Conservation (phyloP, 1,140 invertebrate species). For the Elymnias hypermnestra region DNA sequence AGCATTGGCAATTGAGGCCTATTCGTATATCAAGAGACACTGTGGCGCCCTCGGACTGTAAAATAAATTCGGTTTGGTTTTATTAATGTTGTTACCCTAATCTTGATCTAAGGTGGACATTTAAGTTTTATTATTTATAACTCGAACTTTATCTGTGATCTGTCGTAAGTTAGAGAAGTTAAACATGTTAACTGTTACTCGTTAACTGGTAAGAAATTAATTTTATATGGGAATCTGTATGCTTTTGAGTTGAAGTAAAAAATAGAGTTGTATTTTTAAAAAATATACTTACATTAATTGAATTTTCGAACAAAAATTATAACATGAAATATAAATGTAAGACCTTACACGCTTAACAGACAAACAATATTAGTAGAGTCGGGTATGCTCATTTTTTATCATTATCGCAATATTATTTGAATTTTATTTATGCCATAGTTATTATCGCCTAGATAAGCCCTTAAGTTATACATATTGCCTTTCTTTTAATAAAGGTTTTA, state of each 20-base stretch:
- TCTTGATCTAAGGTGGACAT: constrained; percentile 58
- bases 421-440: no score
- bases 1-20: constrained; percentile 1
- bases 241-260: not conserved
- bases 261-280: no score
- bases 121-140: constrained; percentile 72
- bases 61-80: constrained; percentile 63
- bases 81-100: constrained; percentile 64
- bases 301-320: no score
- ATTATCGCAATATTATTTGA: no score
- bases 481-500: no score
- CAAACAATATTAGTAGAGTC: no score
- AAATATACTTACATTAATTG: no score
- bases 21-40: constrained; percentile 37
- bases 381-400: no score
- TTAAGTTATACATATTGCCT: no score
- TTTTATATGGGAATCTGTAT: constrained; percentile 10
- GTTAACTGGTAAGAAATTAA: constrained; percentile 20
- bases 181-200: constrained; percentile 36
- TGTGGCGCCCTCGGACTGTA: constrained; percentile 55
- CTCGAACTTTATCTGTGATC: constrained; percentile 52
- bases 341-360: no score
- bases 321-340: no score
- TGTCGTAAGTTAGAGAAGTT: constrained; percentile 44
- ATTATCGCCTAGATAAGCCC: no score